Base-by-base conservation (phyloP, 2,888 invertebrate genomes). In the Cryptosula pallasiana region DNA sequence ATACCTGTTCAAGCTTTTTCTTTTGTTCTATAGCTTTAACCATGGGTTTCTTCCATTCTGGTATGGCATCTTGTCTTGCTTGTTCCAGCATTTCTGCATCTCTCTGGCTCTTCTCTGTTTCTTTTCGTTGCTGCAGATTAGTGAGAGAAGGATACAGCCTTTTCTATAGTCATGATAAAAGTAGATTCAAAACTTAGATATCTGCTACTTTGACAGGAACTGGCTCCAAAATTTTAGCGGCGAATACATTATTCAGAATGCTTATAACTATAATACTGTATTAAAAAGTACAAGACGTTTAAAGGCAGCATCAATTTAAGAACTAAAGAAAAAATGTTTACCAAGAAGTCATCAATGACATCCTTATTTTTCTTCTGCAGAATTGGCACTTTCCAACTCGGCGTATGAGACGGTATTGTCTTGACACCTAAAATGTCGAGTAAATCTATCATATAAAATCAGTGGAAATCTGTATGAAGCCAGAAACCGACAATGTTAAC, bases 351-450 rank as follows among this genome's bases (percentile, higher is more conserved):
- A 9, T 63, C 63, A 32, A 63, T 63, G 32, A 34, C 63, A 16
- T 63, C 29, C n/a, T 34, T 25, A 63, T 63, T 63, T 63, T 27
- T 27, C 27, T 27, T 63, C 32, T 63, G 63, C 25, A 63, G 63
- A 5, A 63, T 63, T 32, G 63, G 63, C 25, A 63, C 34, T 63
- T 63, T 63, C 63, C 63, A 63, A 25, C 13, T 25, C 25, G 63
- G 63, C 2, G 63, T 63, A 63, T 25, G 9, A 13, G 27, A 27
- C n/a, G 63, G 32, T 3, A 63, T 63, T 32, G n/a, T 13, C 34
- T 63, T 63, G 3, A 63, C 63, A 32, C 25, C 63, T 63, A 34
- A 45, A 45, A 45, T n/a, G n/a, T n/a, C n/a, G n/a, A n/a, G n/a
- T n/a, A n/a, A n/a, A n/a, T n/a, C n/a, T n/a, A n/a, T n/a, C n/a